phyloP scores from a whole-genome alignment of 1,140 invertebrate species.

The Ganaspis sp. region DNA sequence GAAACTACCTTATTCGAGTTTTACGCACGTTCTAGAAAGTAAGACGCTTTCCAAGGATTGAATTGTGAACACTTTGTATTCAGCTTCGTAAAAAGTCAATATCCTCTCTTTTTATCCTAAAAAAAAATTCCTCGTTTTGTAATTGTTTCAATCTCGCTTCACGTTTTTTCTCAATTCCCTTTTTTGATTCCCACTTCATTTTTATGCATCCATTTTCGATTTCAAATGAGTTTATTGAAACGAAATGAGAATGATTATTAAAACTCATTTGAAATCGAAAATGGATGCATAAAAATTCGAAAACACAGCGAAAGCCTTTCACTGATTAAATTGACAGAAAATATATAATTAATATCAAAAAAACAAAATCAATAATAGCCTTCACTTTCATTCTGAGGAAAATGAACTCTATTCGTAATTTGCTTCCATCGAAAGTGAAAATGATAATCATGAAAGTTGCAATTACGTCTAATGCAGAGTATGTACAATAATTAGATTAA shows the following conservation, averaged over 20 bases:
- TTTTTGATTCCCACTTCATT: too few relatives aligned
- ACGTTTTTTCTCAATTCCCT: too few relatives aligned
- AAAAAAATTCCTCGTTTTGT: not conserved
- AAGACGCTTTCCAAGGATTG: slow-evolving; percentile 62
- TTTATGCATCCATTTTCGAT: too few relatives aligned
- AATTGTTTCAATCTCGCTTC: not conserved
- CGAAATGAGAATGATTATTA: too few relatives aligned
- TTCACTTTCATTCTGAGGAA: slow-evolving; percentile 32
- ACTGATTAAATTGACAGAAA: not conserved
- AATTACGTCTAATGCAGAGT: not conserved
- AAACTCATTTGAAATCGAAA: too few relatives aligned
- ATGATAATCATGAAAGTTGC: not conserved
- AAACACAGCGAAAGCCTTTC: too few relatives aligned
- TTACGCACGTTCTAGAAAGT: slow-evolving; percentile 63
- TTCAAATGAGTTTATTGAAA: too few relatives aligned
- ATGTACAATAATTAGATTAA: not conserved
- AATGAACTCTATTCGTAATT: slow-evolving; percentile 33
- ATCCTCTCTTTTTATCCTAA: too few relatives aligned
- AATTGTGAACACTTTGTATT: slow-evolving; percentile 32
- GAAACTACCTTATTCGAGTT: slow-evolving; percentile 47
- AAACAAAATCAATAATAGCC: not conserved
- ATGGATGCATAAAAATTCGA: too few relatives aligned
- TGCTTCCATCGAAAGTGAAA: slow-evolving; percentile 21
- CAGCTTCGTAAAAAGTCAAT: slow-evolving; percentile 9
- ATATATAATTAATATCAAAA: not conserved